phyloP scores from a whole-genome alignment of 2,888 invertebrate species.

The Sericinus montela region DNA sequence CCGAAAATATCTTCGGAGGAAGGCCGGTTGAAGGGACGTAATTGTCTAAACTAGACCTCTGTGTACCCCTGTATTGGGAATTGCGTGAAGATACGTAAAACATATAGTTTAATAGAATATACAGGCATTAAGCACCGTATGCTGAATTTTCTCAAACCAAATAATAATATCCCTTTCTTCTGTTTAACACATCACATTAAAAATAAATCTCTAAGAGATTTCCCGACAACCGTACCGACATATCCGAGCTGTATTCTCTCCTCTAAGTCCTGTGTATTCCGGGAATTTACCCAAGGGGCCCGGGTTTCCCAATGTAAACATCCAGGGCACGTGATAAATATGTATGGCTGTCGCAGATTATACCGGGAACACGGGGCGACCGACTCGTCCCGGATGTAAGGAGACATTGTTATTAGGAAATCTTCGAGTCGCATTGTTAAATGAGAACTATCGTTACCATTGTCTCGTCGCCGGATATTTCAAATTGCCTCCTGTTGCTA shows the following conservation, averaged over 20 bases:
- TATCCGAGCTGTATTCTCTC: neutral
- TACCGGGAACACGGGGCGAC: slow-evolving; percentile 9
- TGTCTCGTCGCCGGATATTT: slow-evolving; percentile 2
- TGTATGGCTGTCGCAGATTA: slow-evolving; percentile 20
- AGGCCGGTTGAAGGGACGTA: too few species aligned
- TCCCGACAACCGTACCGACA: neutral
- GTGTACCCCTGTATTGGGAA: too few species aligned
- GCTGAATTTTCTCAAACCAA: too few species aligned
- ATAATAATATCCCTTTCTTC: too few species aligned
- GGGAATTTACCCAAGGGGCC: slow-evolving; percentile 14
- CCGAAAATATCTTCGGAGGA: too few species aligned
- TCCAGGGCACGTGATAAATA: slow-evolving; percentile 19
- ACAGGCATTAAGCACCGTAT: too few species aligned
- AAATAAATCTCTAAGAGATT: neutral
- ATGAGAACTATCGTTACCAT: slow-evolving; percentile 17
- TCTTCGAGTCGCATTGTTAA: slow-evolving; percentile 20
- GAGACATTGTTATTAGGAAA: slow-evolving; percentile 21
- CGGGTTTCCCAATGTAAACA: slow-evolving; percentile 15
- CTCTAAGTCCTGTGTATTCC: slow-evolving; percentile 10
- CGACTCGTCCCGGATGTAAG: slow-evolving; percentile 17
- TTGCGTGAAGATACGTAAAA: too few species aligned
- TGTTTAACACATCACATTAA: neutral
- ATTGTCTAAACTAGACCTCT: too few species aligned
- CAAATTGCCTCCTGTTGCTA: neutral
- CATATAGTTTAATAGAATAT: too few species aligned